Conservation (phyloP, 2,113 vertebrate species). For the Sinocyclocheilus maitianheensis region DNA sequence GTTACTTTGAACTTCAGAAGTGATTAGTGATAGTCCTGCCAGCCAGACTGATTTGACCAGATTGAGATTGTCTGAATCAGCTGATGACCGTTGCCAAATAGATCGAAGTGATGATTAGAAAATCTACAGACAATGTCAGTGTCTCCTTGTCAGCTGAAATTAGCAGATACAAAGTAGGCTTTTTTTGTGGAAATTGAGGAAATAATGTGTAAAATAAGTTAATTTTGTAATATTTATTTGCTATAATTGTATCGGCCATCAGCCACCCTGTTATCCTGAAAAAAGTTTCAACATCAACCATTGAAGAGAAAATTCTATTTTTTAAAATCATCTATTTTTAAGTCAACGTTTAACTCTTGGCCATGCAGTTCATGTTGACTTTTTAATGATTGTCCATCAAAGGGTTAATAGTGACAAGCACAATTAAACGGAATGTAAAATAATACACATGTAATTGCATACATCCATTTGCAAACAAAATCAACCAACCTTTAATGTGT, state of each 20-base stretch:
- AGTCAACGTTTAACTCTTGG: neutral
- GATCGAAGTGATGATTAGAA: neutral
- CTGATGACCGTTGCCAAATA: slow-evolving; percentile 1
- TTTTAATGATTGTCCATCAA: neutral
- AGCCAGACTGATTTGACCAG: neutral
- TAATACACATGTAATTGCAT: neutral
- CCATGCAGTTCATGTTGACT: neutral
- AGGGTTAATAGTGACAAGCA: neutral
- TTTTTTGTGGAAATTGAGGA: neutral
- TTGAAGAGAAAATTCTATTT: too few species aligned
- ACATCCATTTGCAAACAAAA: neutral
- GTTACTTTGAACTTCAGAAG: neutral
- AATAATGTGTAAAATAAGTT: neutral
- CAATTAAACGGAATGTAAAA: neutral
- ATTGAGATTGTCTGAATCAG: neutral
- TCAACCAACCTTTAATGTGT: too few species aligned
- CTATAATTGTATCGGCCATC: neutral
- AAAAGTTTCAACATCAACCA: neutral
- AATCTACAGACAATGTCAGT: neutral
- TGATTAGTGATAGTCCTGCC: neutral
- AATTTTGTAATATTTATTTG: neutral
- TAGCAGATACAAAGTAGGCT: neutral
- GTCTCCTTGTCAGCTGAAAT: neutral
- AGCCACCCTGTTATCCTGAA: neutral
- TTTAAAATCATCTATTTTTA: too few species aligned